phyloP scores from a whole-genome alignment of 2,888 invertebrate genomes.

The Oscheius sp. region DNA sequence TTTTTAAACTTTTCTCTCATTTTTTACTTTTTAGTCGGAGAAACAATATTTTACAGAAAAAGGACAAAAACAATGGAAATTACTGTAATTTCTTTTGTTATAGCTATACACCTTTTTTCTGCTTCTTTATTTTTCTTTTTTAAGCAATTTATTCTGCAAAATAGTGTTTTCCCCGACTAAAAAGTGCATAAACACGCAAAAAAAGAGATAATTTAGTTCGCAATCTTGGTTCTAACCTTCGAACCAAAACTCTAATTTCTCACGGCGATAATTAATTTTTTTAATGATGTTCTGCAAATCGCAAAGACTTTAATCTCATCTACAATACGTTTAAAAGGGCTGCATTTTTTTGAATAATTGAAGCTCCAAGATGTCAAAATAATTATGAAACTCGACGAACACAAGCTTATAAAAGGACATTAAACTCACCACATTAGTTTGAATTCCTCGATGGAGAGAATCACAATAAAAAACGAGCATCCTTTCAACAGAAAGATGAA shows the following conservation, averaged over 20 bases:
- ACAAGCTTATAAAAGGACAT: too few species aligned
- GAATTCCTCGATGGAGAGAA: neutral
- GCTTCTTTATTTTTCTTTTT: neutral
- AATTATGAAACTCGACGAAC: too few species aligned
- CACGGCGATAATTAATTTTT: too few species aligned
- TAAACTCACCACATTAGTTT: neutral
- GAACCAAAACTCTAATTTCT: too few species aligned
- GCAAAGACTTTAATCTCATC: too few species aligned
- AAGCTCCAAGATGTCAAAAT: too few species aligned
- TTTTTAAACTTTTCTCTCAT: too few species aligned
- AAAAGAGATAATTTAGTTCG: neutral
- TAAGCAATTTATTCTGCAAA: neutral
- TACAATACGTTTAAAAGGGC: too few species aligned
- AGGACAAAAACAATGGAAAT: neutral
- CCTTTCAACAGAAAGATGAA: conserved; percentile 1
- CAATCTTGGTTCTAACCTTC: neutral
- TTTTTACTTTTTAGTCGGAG: neutral
- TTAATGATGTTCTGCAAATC: too few species aligned
- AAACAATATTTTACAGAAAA: neutral
- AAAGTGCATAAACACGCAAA: neutral
- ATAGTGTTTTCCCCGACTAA: too few species aligned
- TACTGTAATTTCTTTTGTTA: neutral
- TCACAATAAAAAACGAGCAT: neutral
- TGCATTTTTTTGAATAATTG: too few species aligned
- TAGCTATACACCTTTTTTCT: too few species aligned